phyloP scores from a whole-genome alignment of 2,797 vertebrate species.

The Dromococcyx pavoninus region DNA sequence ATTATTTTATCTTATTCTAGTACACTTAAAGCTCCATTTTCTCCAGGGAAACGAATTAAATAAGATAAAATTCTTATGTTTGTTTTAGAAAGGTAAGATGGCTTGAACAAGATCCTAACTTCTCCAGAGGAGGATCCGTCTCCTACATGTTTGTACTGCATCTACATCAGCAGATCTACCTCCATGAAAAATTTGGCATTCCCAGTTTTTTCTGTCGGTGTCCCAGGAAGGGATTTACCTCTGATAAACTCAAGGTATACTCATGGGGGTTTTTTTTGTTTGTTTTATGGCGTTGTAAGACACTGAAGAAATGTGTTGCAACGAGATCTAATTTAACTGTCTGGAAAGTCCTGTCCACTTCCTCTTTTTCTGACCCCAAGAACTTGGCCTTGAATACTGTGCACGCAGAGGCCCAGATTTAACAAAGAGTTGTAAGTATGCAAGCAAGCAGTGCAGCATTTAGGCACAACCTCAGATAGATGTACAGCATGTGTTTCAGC shows the following conservation, averaged over 20 bases:
- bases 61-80: conserved; percentile 23
- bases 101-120: neutral
- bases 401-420: neutral
- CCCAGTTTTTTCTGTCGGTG: neutral
- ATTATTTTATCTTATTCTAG: conserved; percentile 13
- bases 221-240: neutral
- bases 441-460: neutral
- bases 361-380: fast-evolving
- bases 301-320: neutral
- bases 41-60: conserved; percentile 25
- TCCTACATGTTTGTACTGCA: neutral
- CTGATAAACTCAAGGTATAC: neutral
- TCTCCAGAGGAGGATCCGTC: neutral
- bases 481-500: fast-evolving
- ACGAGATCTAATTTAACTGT: neutral
- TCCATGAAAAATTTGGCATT: neutral
- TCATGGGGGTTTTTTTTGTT: too few relatives aligned
- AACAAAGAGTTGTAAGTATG: neutral
- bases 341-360: neutral
- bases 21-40: conserved; percentile 50
- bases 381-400: neutral
- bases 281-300: neutral
- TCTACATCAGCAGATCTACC: neutral
- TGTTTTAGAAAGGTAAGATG: neutral
- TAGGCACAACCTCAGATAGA: neutral